These are phyloP conservation scores for Zenarchopterus dispar DNA, from an alignment of 2,797 vertebrate genomes.

Conservation along the genomic window DNA sequence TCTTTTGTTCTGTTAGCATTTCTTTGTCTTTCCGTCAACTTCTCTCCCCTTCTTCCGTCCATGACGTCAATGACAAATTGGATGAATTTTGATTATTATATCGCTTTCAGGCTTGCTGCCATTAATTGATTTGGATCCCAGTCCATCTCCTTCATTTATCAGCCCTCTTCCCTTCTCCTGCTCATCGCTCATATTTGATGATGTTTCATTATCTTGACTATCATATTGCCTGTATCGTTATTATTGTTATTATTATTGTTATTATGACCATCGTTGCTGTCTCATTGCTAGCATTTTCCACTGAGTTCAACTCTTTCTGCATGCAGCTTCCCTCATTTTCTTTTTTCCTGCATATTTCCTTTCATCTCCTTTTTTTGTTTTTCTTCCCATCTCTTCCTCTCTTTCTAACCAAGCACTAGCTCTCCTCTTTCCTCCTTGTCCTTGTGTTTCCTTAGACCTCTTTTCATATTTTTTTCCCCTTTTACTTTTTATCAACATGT, in stretches of 20 bases:
- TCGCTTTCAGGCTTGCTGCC: slow-evolving; percentile 70
- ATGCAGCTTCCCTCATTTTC: slow-evolving; percentile 5
- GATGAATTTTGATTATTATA: slow-evolving; percentile 71
- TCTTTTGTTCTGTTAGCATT: slow-evolving; percentile 43
- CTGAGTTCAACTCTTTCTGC: slow-evolving; percentile 18
- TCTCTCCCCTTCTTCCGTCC: slow-evolving; percentile 34
- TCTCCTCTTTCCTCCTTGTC: not conserved
- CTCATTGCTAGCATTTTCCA: slow-evolving; percentile 15
- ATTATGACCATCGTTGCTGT: slow-evolving; percentile 9
- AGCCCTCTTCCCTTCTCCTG: slow-evolving; percentile 13
- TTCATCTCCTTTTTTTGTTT: slow-evolving; percentile 8
- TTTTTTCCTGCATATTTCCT: slow-evolving; percentile 9
- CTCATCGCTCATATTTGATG: slow-evolving; percentile 16
- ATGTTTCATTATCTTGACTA: slow-evolving; percentile 25
- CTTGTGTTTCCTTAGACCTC: slow-evolving; percentile 33
- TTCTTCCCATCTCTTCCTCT: not conserved
- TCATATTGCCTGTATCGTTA: slow-evolving; percentile 30
- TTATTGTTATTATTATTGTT: slow-evolving; percentile 1
- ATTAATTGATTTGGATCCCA: slow-evolving; percentile 75
- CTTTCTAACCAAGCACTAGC: not conserved
- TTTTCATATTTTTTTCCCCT: slow-evolving; percentile 27
- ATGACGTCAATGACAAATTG: slow-evolving; percentile 71
- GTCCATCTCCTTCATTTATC: slow-evolving; percentile 56
- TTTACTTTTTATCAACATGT: slow-evolving; percentile 28
- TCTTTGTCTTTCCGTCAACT: slow-evolving; percentile 14